Evolutionary conservation across 2,797 vertebrate genomes (phyloP), one percentile per base, ranked within the genome.

Genomic region (Eulemur coronatus): DNA sequence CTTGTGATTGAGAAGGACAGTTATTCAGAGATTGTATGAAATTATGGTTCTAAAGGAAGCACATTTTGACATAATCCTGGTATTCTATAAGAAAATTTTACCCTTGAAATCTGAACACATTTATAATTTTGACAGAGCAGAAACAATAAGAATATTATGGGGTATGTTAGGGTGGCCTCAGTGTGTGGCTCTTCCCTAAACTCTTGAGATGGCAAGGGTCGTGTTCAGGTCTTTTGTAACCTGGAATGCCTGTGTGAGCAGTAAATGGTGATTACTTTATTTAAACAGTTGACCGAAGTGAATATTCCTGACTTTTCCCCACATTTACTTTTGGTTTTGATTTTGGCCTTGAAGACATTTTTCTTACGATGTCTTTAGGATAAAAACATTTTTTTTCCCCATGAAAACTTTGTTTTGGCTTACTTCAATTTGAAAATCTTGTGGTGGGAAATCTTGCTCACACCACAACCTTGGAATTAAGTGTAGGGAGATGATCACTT

Each of bases 331-430:
- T 96, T 87, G 24, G 41, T 57, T 90, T 91, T 92, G 65, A 61
- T 86, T 89, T 90, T 95, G 91, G 28, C 75, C 59, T 90, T 88
- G 26, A 73, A 95, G 88, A 75, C 76, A 82, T 55, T 94, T 94
- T 75, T 91, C 80, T 82, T 65, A 59, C 92, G 70, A 89, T 94
- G 61, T 75, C n/a, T 95, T 91, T 55, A 38, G 48, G 48, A 97
- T 84, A 90, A 95, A 96, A 91, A 79, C 3, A 70, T 7, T 85
- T 78, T 57, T 28, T 26, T 28, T 20, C 26, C 26, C n/a, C 48
- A 52, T 10, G 52, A 84, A 87, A 78, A 88, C 4, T 57, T 82
- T 78, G 14, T 46, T 87, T 80, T 48, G 55, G 26, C 38, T 80
- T 63, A 59, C 38, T 85, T 94, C 13, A 75, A 35, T 89, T 57